Base-by-base conservation (phyloP, 2,888 invertebrate genomes). In the Pterostichus niger region DNA sequence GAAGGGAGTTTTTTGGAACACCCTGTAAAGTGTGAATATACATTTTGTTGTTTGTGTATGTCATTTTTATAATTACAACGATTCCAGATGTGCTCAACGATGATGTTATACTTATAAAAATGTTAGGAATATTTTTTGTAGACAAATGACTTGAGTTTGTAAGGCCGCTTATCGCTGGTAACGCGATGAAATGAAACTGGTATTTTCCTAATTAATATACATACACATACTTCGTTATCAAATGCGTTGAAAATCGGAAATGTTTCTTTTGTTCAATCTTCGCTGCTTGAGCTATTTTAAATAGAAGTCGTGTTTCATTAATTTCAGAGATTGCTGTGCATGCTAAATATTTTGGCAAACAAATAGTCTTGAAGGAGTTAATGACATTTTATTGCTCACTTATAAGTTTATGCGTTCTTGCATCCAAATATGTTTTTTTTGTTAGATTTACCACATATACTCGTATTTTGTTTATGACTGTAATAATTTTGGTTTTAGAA, bases 131-230 rank as follows among this genome's bases (percentile, higher is more conserved):
- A 33, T 33, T 64, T 64, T 59, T 59, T 13, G 11, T 35, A 1
- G 35, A 64, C 40, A 40, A 40, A 40, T 40, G 40, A 40, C 40
- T 40, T 3, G 2, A 40, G 40, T 40, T 40, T 40, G 9, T 40
- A 40, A 40, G 35, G 9, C 40, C 9, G 35, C 31, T 64, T 35
- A 64, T 35, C 64, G 64, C 11, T 7, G 33, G 33, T 59, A 59
- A 59, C n/a, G 31, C n/a, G 17, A 9, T 71, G 68, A 44, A 15
- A 15, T 71, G 44, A 71, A 71, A 71, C 40, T 71, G 68, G 68
- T 44, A 71, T 71, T 71, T 71, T 71, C 68, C 24, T 64, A 64
- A 64, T 71, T 56, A 17, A 71, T 71, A 15, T 71, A 44, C 44
- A 35, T 71, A 15, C 44, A 44, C 44, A 35, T 35, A 59, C 54